A percentile compares a stretch with the other conserved stretches of the same genome.
These are phyloP conservation scores for Zaprionus camerounensis DNA, from an alignment of 1,140 invertebrate genomes.

Conservation along the genomic window DNA sequence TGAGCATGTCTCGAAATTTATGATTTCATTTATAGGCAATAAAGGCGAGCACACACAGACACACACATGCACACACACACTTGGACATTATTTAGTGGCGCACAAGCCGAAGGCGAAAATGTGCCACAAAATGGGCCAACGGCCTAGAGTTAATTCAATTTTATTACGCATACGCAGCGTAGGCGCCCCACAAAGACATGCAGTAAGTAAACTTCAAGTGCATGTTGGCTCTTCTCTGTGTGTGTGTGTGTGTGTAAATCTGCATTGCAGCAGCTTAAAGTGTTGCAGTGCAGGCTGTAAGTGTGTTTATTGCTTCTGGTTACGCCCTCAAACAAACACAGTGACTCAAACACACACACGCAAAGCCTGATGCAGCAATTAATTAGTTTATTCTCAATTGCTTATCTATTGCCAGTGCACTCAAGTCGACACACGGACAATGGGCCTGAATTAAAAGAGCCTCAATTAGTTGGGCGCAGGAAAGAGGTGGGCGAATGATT, in stretches of 20 bases:
- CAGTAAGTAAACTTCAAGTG: constrained; percentile 44
- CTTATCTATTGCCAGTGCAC: constrained; percentile 30
- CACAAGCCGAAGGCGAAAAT: constrained; percentile 46
- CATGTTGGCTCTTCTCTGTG: background rate
- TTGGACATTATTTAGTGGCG: constrained; percentile 44
- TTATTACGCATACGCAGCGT: constrained; percentile 73
- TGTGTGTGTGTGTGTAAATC: constrained; percentile 37
- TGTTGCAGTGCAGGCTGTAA: constrained; percentile 23
- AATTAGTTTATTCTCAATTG: constrained; percentile 35
- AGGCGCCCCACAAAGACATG: constrained; percentile 43
- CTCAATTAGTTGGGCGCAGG: background rate
- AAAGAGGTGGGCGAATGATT: background rate
- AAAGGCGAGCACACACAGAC: constrained; percentile 26
- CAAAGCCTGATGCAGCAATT: constrained; percentile 30
- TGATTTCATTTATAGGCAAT: constrained; percentile 70
- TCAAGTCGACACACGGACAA: constrained; percentile 13
- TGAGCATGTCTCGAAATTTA: constrained; percentile 58
- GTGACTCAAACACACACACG: constrained; percentile 4
- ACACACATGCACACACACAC: background rate
- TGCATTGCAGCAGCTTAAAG: constrained; percentile 68
- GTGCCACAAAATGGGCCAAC: constrained; percentile 47
- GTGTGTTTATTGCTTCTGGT: constrained; percentile 10
- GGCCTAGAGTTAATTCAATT: constrained; percentile 69
- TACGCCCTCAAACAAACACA: constrained; percentile 15
- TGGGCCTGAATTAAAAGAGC: background rate